Percentiles rank a stretch among this genome's conserved stretches.
These are phyloP conservation scores for Eilema caniola DNA, from an alignment of 2,888 invertebrate genomes.

Conservation along the genomic window DNA sequence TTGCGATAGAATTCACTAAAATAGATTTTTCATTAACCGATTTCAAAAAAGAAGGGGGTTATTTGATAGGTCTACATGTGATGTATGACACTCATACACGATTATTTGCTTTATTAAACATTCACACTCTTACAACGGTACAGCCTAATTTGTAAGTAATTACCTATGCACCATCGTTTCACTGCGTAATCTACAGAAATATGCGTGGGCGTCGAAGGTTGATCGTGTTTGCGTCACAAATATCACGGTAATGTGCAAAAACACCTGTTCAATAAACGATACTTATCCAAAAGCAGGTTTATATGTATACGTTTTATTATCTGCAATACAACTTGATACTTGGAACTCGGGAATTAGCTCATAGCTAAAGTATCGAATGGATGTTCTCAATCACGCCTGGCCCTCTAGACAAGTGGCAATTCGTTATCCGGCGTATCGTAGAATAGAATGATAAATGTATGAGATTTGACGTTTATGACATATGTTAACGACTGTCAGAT, in stretches of 20 bases:
- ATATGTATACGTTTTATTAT: conserved; percentile 25
- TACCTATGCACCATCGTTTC: conserved; percentile 23
- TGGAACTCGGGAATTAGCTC: neutral
- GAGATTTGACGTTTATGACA: too few species aligned
- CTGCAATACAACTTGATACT: neutral
- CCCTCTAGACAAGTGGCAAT: too few species aligned
- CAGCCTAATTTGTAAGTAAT: conserved; percentile 10
- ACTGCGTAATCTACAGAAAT: conserved; percentile 38
- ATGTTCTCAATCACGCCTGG: neutral
- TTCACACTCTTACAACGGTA: conserved; percentile 1
- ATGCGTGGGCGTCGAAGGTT: conserved; percentile 46
- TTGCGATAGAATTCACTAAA: too few species aligned
- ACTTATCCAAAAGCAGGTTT: conserved; percentile 30
- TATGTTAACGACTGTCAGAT: too few species aligned
- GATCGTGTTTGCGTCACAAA: conserved; percentile 41
- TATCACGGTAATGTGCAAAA: conserved; percentile 26
- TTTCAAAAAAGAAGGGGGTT: too few species aligned
- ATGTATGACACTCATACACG: neutral
- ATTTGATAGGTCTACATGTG: too few species aligned
- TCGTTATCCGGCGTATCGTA: too few species aligned
- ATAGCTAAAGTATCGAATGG: neutral
- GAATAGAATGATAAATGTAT: too few species aligned
- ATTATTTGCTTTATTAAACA: conserved; percentile 6
- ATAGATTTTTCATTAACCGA: too few species aligned
- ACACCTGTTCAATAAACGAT: conserved; percentile 41